Percentiles rank a stretch among this genome's conserved stretches.
phyloP scores from a whole-genome alignment of 1,140 invertebrate species.

The Ylistrum balloti region DNA sequence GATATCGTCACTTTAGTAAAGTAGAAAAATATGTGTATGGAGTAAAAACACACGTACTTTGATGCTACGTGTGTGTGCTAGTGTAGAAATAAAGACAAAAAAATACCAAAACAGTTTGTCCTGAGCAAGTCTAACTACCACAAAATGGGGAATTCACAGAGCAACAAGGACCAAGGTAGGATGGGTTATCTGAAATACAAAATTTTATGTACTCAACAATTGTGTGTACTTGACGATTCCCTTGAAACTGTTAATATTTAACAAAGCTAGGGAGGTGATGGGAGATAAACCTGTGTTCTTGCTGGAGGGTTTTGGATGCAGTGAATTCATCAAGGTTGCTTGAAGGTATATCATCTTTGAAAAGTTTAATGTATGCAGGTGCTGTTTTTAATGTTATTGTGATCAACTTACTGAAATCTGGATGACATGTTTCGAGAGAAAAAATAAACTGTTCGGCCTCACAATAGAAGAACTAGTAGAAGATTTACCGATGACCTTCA shows the following conservation, averaged over 20 bases:
- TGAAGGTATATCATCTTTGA: neutral
- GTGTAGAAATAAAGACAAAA: neutral
- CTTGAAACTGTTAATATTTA: neutral
- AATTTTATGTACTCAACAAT: neutral
- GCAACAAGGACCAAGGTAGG: neutral
- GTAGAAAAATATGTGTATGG: constrained; percentile 6
- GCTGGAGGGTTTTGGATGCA: neutral
- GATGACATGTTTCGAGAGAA: neutral
- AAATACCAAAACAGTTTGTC: neutral
- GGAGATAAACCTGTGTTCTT: neutral
- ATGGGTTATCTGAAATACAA: neutral
- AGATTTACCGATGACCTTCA: neutral
- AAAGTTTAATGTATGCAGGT: constrained; percentile 18
- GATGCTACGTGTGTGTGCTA: neutral
- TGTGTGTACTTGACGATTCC: neutral
- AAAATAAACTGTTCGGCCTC: neutral
- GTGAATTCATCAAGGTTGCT: neutral
- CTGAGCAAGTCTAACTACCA: neutral
- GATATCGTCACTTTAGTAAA: neutral
- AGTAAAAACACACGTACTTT: neutral
- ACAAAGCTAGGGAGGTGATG: neutral
- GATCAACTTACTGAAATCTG: neutral
- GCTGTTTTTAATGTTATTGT: neutral
- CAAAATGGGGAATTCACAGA: neutral
- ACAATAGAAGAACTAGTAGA: too few relatives aligned